Evolutionary conservation across 2,113 vertebrate species (phyloP).

Genomic region (Barnardius zonarius): DNA sequence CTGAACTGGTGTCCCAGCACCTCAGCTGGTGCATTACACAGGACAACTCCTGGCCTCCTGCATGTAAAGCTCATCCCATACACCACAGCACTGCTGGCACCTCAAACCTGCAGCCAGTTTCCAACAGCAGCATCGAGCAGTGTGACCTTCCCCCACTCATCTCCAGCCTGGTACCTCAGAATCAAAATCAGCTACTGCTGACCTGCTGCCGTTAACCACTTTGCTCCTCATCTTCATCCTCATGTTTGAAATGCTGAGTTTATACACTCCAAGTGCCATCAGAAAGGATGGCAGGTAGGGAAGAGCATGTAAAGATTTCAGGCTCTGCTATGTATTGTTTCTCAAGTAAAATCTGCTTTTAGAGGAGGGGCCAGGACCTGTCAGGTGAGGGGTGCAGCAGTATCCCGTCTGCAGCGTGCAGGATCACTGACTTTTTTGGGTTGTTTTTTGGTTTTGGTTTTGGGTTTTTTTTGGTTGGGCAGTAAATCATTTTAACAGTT

Average conservation of each 20-base stretch:
- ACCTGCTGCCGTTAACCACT: neutral
- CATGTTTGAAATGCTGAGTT: neutral
- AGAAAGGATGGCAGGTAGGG: accelerated
- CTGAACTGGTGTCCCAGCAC: neutral
- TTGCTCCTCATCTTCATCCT: neutral
- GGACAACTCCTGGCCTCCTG: neutral
- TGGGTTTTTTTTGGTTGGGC: neutral
- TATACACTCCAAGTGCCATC: neutral
- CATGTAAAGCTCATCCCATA: accelerated
- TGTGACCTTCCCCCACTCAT: neutral
- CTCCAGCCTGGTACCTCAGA: neutral
- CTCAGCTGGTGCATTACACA: neutral
- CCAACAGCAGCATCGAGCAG: neutral
- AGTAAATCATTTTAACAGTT: slow-evolving; percentile 62
- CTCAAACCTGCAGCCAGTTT: neutral
- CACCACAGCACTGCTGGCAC: accelerated
- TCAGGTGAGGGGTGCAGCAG: neutral
- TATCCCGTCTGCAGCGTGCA: slow-evolving; percentile 5
- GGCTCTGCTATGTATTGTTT: neutral
- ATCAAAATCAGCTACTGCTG: neutral
- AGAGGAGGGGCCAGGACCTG: slow-evolving; percentile 1
- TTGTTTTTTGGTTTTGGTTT: neutral
- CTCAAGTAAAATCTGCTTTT: slow-evolving; percentile 5
- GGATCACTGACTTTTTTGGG: neutral
- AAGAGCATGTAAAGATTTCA: neutral